phyloP scores from a whole-genome alignment of 2,797 vertebrate genomes.

The Salmo trutta region DNA sequence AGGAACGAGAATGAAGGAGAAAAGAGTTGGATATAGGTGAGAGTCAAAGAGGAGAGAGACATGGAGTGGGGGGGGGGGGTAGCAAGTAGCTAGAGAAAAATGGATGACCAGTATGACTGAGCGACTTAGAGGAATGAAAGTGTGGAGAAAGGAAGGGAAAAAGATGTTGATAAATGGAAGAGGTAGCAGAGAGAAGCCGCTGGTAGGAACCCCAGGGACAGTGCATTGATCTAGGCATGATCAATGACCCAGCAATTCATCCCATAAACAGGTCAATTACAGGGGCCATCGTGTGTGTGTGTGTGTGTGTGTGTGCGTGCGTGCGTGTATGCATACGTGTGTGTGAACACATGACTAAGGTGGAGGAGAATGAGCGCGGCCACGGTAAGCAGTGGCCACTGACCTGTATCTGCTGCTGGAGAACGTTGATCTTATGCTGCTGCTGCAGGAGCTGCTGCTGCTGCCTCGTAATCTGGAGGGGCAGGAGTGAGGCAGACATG shows the following conservation, averaged over 20 bases:
- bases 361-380: neutral
- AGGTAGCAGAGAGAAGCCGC: neutral
- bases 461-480: constrained; percentile 87
- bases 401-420: constrained; percentile 93
- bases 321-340: no score
- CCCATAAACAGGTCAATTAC: constrained; percentile 47
- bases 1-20: neutral
- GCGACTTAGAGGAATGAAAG: no score
- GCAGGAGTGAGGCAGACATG: constrained; percentile 1
- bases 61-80: neutral
- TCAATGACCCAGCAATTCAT: constrained; percentile 52
- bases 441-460: constrained; percentile 96
- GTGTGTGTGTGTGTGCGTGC: constrained; percentile 7
- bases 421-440: constrained; percentile 97
- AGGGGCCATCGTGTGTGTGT: constrained; percentile 18
- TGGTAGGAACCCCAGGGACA: constrained; percentile 13
- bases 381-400: neutral
- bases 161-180: constrained; percentile 19
- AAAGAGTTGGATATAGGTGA: neutral
- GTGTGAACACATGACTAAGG: no score
- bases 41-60: neutral
- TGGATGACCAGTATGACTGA: no score
- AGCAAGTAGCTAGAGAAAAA: no score
- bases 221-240: constrained; percentile 39
- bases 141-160: no score